Base-by-base conservation (phyloP, 2,888 invertebrate species). In the Acanthosepion pharaonis region DNA sequence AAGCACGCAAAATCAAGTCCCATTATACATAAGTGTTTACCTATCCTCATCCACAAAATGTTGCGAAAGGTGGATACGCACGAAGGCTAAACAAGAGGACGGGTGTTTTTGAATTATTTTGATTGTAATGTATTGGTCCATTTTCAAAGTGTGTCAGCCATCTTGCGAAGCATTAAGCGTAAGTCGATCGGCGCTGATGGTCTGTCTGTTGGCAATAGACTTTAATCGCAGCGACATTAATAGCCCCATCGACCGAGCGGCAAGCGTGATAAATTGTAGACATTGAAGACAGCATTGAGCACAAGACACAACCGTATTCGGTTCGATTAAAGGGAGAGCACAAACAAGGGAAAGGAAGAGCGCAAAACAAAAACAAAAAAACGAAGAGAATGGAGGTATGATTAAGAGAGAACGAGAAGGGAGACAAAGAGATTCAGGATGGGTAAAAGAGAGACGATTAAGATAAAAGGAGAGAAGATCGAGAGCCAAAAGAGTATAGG, bases 151-250 rank as follows among this genome's bases (percentile, higher is more conserved):
- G 78, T 78, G 78, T 78, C 78, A 78, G 78, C 78, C 78, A 78
- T 78, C n/a, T 78, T 78, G 78, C n/a, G 78, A 78, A 33, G 78
- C 78, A 78, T 78, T 78, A 78, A 78, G 78, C 11, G 78, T 78
- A 78, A 78, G 78, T n/a, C 78, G 78, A 78, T 78, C n/a, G 78
- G 78, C 78, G n/a, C n/a, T 78, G 78, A 78, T 78, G 78, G n/a
- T 78, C 78, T n/a, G 78, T 78, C n/a, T 78, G 78, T 78, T 78
- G 78, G 78, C 78, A 78, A n/a, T 78, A 78, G 78, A 78, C 78
- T 78, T 78, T 78, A 78, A 78, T 78, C 78, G 78, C n/a, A 78
- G 78, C n/a, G 78, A 78, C 78, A 78, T 78, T 78, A 78, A 78
- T 78, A 78, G 78, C 78, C 78, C n/a, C 78, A 78, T 78, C n/a